A percentile compares a stretch with the other conserved stretches of the same genome.
phyloP scores from a whole-genome alignment of 2,888 invertebrate genomes.

The Mesorhabditis spiculigera region DNA sequence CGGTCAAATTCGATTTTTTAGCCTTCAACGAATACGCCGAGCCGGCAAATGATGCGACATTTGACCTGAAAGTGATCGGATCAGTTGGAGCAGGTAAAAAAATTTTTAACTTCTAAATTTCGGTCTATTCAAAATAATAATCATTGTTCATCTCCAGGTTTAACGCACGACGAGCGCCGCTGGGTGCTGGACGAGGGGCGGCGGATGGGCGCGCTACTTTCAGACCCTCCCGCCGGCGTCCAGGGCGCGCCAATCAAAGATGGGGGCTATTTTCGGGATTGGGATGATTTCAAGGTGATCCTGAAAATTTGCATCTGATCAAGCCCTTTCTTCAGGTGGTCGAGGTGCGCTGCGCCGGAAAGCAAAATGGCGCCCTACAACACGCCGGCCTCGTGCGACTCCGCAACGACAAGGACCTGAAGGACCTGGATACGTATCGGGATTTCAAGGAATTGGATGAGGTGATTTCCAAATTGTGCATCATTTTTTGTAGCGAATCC shows the following conservation, averaged over 20 bases:
- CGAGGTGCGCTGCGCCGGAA: neutral
- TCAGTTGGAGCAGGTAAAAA: conserved; percentile 1
- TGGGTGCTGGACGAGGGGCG: neutral
- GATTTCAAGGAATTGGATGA: conserved; percentile 2
- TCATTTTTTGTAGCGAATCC: neutral
- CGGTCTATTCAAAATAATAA: too few relatives aligned
- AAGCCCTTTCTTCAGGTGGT: neutral
- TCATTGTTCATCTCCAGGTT: neutral
- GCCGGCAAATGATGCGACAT: neutral
- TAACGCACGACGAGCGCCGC: conserved; percentile 4
- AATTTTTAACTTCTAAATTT: neutral
- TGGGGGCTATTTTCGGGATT: neutral
- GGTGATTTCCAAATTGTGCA: neutral
- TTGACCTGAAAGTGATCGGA: neutral
- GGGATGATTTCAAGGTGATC: conserved; percentile 2
- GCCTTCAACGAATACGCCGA: neutral
- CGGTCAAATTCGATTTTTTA: neutral
- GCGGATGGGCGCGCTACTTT: neutral
- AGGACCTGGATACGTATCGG: neutral
- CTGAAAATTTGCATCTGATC: neutral
- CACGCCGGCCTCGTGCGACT: neutral
- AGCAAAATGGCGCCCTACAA: neutral
- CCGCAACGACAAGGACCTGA: neutral
- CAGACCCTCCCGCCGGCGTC: neutral
- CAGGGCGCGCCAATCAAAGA: neutral